Evolutionary conservation across 1,140 invertebrate genomes (phyloP), one percentile per base, ranked within the genome.

Genomic region (Linepithema humile): DNA sequence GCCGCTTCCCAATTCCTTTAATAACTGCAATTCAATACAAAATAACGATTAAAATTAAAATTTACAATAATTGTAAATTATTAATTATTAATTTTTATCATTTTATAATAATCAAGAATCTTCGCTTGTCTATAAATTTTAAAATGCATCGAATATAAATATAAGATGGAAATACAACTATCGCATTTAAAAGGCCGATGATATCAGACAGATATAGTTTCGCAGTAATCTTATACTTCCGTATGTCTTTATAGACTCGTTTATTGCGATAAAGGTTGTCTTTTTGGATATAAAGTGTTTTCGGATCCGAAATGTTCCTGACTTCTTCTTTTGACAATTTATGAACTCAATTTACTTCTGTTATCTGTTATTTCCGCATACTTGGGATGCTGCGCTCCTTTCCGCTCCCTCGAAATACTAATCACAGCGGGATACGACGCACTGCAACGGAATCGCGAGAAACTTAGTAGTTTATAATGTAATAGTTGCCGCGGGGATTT

Each of bases 381-480:
- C 20, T 65, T 77, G 74, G 32, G 29, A 65, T 50, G 60, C 15
- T 35, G 23, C 50, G 9, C 40, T 50, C 29, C 45, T 17, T 70
- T 3, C 43, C 20, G 29, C 73, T 75, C 38, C 23, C 72, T 32
- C 57, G 10, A n/a, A 77, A 77, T 65, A 65, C 74, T 77, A 77
- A 77, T 77, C 45, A 15, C 43, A 32, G 29, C 40, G 40, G 20
- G 57, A 48, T 32, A n/a, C 26, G 45, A 73, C 67, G 55, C 53
- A 23, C 4, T 32, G 57, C 72, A 45, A 75, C 29, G 62, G 74
- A 53, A 53, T 38, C 38, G 20, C 32, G 60, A 64, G 43, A 50
- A 77, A 77, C 60, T 77, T 65, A 12, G 43, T 43, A 65, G 59
- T 77, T 77, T 48, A n/a, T 55, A 48, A 77, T 50, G n/a, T n/a